Evolutionary conservation across 2,888 invertebrate genomes (phyloP).

Genomic region (Sussaba pulchella): DNA sequence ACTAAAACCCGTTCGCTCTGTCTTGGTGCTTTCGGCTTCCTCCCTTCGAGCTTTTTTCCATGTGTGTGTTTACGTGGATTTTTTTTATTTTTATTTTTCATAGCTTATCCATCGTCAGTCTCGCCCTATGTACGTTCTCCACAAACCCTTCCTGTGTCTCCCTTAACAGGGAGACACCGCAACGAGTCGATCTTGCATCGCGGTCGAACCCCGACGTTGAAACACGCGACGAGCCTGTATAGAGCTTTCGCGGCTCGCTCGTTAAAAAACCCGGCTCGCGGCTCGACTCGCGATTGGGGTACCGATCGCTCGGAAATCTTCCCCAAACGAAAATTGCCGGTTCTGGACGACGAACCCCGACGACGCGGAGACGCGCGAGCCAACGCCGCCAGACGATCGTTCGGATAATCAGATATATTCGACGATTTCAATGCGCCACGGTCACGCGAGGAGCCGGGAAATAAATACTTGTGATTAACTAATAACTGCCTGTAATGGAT

Average conservation of each 20-base stretch:
- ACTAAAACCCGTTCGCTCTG: constrained; percentile 11
- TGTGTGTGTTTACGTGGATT: too few relatives aligned
- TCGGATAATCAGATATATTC: constrained; percentile 61
- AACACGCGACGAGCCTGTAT: constrained; percentile 41
- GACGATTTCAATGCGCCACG: constrained; percentile 58
- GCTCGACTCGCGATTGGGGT: too few relatives aligned
- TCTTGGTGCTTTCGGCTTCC: constrained; percentile 46
- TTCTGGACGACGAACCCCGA: constrained; percentile 17
- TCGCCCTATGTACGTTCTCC: too few relatives aligned
- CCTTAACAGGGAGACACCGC: too few relatives aligned
- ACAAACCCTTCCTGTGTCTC: too few relatives aligned
- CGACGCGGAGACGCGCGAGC: constrained; percentile 35
- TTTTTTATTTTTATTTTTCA: constrained; percentile 14
- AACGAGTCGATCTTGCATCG: too few relatives aligned
- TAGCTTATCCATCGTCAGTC: constrained; percentile 41
- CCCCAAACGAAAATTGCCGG: constrained; percentile 45
- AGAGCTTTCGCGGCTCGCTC: constrained; percentile 50
- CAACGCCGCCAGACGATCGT: constrained; percentile 60
- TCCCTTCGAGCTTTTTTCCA: too few relatives aligned
- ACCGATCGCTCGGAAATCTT: constrained; percentile 66
- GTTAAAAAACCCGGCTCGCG: constrained; percentile 63
- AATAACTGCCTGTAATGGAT: constrained; percentile 30
- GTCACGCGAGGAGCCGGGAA: constrained; percentile 51
- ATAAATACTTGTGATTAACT: constrained; percentile 50
- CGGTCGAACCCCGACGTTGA: too few relatives aligned